phyloP scores from a whole-genome alignment of 2,797 vertebrate genomes.

The Melanotaenia trifasciata region DNA sequence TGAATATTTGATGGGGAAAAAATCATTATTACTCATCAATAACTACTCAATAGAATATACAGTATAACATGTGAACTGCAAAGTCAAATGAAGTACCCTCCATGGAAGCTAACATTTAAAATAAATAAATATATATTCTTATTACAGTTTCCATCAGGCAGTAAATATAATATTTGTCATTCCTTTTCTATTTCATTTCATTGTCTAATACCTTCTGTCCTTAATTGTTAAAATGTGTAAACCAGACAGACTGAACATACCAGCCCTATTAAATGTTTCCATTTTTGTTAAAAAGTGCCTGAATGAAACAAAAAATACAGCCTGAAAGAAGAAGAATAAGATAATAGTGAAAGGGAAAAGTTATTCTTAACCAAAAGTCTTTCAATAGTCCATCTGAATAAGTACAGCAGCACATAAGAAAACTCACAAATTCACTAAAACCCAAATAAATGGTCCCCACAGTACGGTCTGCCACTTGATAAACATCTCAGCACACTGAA shows the following conservation, averaged over 20 bases:
- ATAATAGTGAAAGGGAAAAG: neutral
- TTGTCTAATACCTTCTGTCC: neutral
- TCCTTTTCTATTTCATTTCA: too few species aligned
- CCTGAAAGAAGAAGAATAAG: neutral
- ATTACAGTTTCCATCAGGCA: too few species aligned
- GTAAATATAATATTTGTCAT: too few species aligned
- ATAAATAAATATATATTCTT: neutral
- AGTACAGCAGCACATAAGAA: slow-evolving; percentile 4
- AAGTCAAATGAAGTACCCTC: neutral
- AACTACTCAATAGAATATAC: neutral
- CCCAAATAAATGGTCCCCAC: neutral
- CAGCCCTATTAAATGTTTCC: too few species aligned
- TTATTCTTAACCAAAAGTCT: neutral
- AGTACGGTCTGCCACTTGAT: slow-evolving; percentile 23
- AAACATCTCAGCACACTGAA: slow-evolving; percentile 48
- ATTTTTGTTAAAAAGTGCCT: too few species aligned
- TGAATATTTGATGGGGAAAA: neutral
- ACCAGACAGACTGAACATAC: neutral
- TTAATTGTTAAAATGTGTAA: neutral
- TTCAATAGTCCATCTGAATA: neutral
- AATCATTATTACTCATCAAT: too few species aligned
- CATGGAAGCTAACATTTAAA: neutral
- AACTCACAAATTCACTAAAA: slow-evolving; percentile 3
- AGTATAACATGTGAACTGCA: neutral
- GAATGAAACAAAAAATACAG: neutral